Conservation (phyloP, 1,140 invertebrate genomes). For the Drosophila gunungcola region DNA sequence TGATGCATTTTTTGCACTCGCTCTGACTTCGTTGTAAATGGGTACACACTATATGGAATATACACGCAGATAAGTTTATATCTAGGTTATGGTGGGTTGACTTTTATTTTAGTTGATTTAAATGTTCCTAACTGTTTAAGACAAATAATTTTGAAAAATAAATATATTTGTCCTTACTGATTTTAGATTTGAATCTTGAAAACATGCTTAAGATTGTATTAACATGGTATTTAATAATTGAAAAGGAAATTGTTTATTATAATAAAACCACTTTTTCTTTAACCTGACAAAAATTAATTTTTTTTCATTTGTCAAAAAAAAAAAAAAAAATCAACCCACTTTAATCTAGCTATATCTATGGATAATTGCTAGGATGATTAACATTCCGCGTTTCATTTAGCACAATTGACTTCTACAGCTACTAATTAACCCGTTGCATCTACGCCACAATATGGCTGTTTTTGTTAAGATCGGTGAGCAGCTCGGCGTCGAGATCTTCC, state of each 20-base stretch:
- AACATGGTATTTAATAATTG: too few relatives aligned
- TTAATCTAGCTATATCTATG: conserved; percentile 2
- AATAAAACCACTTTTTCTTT: too few relatives aligned
- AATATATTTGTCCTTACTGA: too few relatives aligned
- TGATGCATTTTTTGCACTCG: conserved; percentile 43
- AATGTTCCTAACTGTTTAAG: too few relatives aligned
- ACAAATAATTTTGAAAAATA: too few relatives aligned
- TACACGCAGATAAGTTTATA: conserved; percentile 32
- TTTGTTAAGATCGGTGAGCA: conserved; percentile 83
- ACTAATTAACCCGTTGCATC: conserved; percentile 64
- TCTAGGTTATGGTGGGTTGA: conserved; percentile 6
- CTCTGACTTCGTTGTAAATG: conserved; percentile 71
- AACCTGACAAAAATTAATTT: too few relatives aligned
- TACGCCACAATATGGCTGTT: conserved; percentile 84
- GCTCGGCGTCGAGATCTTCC: conserved; percentile 74
- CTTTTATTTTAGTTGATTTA: background rate
- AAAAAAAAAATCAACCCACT: conserved; percentile 4
- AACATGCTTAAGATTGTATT: too few relatives aligned
- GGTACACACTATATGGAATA: conserved; percentile 63
- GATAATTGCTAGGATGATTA: conserved; percentile 44
- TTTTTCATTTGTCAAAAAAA: too few relatives aligned
- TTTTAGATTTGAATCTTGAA: too few relatives aligned
- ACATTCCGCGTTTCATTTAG: conserved; percentile 65
- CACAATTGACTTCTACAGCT: conserved; percentile 73
- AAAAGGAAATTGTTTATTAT: too few relatives aligned